Base-by-base conservation (phyloP, 2,888 invertebrate species). In the Hypolimnas misippus region DNA sequence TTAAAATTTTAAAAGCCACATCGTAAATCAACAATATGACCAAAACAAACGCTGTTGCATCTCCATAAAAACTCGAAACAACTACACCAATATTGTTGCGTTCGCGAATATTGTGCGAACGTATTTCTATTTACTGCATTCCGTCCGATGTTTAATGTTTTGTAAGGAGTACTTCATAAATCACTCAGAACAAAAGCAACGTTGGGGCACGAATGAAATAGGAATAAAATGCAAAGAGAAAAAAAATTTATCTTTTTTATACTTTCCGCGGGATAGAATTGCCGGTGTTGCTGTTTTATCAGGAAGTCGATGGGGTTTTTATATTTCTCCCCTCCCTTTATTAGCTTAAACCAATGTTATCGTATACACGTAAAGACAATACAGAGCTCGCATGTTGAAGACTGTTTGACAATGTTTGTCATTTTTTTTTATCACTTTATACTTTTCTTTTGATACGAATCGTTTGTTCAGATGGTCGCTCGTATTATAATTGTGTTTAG, bases 171-270 rank as follows among this genome's bases (percentile, higher is more conserved):
- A 72, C 74, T 72, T 66, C 69, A 71, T 76, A 75, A 75, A 75
- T 76, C 75, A 74, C 70, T 71, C 58, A 57, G 58, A 56, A 66
- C 66, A 66, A 66, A 64, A 64, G 63, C 54, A 54, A 55, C 19
- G 51, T 62, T 57, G 57, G 61, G 57, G 42, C 38, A 54, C 51
- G 57, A 40, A 25, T 40, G 61, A 50, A 60, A 55, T 54, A 57
- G 35, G 50, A 79, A 78, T 76, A 78, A 79, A 80, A 80, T 77
- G 75, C 77, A 76, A 78, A 79, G 73, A 72, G 71, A 73, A 72
- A 75, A n/a, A n/a, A 73, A 72, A 75, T 75, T 76, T 76, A 77
- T 74, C 76, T 76, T 76, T 75, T 75, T 74, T 73, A 66, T 70
- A 75, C 69, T 73, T 69, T 67, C 65, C 65, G 69, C 64, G 67